Conservation (phyloP, 2,888 invertebrate genomes). For the Parthenolecanium corni region DNA sequence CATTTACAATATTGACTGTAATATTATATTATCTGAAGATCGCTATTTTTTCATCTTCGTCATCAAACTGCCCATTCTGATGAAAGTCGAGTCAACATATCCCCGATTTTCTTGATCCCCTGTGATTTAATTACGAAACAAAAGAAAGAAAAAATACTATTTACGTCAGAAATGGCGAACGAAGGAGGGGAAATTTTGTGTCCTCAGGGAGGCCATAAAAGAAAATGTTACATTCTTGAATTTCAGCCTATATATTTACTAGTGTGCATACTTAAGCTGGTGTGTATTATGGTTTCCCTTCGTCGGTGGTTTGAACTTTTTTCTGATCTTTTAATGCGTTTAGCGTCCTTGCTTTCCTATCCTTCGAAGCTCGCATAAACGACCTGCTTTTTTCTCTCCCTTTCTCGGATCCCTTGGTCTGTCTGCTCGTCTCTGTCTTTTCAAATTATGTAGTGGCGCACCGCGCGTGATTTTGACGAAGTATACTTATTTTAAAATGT, state of each 20-base stretch:
- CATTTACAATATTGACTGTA: no score
- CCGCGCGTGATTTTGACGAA: no score
- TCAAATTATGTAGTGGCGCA: no score
- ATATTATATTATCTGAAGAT: no score
- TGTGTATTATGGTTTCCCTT: constrained; percentile 14
- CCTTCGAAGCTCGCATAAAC: background rate
- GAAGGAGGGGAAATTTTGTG: background rate
- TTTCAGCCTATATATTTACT: constrained; percentile 4
- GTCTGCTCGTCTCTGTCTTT: no score
- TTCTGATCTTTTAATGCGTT: constrained; percentile 9
- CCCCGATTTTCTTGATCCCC: no score
- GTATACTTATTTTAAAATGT: no score
- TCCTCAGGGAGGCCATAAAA: constrained; percentile 2
- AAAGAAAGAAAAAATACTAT: background rate
- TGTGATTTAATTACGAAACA: background rate
- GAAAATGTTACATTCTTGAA: constrained; percentile 3
- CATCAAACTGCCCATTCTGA: no score
- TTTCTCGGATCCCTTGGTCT: background rate
- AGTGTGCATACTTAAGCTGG: background rate
- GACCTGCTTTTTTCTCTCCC: background rate
- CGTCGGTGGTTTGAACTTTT: background rate
- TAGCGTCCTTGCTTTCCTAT: background rate
- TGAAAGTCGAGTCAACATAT: no score
- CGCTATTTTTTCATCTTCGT: no score
- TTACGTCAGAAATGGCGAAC: background rate